These are phyloP conservation scores for Thelaira solivaga DNA, from an alignment of 2,888 invertebrate species.

Conservation along the genomic window DNA sequence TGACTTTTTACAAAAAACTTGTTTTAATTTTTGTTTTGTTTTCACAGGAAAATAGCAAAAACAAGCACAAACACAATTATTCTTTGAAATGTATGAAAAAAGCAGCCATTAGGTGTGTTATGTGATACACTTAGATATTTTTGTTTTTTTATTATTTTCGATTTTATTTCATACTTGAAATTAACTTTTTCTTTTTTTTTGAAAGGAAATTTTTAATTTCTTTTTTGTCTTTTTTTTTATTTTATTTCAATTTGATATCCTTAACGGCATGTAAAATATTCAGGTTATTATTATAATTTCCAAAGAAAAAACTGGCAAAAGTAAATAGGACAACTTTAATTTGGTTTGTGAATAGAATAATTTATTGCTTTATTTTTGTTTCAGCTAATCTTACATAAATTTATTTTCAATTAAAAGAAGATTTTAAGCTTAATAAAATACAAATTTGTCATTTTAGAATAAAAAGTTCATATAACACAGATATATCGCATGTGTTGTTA, in stretches of 20 bases:
- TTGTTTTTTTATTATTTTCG: constrained; percentile 7
- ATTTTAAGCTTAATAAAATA: too few species aligned
- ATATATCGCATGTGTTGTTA: too few species aligned
- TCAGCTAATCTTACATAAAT: too few species aligned
- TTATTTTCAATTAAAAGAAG: too few species aligned
- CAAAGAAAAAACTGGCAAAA: too few species aligned
- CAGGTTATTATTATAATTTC: constrained; percentile 24
- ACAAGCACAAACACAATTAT: too few species aligned
- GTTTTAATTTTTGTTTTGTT: constrained; percentile 30
- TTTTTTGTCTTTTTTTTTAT: neutral
- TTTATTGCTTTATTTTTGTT: too few species aligned
- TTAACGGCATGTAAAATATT: neutral
- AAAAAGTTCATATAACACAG: too few species aligned
- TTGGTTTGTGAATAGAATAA: too few species aligned
- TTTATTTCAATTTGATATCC: neutral
- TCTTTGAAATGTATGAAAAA: constrained; percentile 32
- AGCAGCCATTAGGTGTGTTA: constrained; percentile 53
- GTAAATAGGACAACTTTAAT: too few species aligned
- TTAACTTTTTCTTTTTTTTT: constrained; percentile 43
- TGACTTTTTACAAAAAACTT: constrained; percentile 49
- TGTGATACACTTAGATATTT: constrained; percentile 42
- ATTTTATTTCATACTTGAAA: constrained; percentile 25
- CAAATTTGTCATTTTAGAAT: too few species aligned
- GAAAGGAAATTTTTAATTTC: constrained; percentile 8
- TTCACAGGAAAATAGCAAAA: constrained; percentile 32